Evolutionary conservation across 1,140 invertebrate species (phyloP).

Genomic region (Drosophila ambigua): DNA sequence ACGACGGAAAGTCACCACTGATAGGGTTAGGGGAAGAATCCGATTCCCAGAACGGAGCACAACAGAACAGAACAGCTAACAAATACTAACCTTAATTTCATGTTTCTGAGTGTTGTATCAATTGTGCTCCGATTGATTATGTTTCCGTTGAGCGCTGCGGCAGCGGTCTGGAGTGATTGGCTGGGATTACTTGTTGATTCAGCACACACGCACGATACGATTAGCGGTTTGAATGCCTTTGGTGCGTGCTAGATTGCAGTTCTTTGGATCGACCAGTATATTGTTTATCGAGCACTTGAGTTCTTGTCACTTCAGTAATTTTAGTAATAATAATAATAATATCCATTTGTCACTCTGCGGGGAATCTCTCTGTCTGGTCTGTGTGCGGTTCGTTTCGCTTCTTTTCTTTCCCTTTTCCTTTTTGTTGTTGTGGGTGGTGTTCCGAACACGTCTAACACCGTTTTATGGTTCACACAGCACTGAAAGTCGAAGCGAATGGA

Average conservation of each 20-base stretch:
- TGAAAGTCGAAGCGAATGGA: conserved; percentile 48
- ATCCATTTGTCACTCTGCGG: conserved; percentile 44
- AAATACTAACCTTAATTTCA: conserved; percentile 65
- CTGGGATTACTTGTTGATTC: conserved; percentile 3
- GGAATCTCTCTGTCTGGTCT: conserved; percentile 12
- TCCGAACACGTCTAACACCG: conserved; percentile 62
- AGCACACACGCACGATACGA: conserved; percentile 32
- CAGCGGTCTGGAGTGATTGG: not conserved
- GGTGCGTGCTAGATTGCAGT: conserved; percentile 56
- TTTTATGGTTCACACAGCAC: conserved; percentile 63
- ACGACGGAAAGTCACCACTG: conserved; percentile 9
- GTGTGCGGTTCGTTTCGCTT: too few relatives aligned
- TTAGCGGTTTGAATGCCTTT: conserved; percentile 47
- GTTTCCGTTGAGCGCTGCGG: not conserved
- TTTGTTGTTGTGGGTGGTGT: not conserved
- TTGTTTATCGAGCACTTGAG: conserved; percentile 69
- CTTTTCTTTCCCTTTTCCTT: conserved; percentile 6
- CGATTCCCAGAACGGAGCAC: conserved; percentile 3
- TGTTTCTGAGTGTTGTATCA: conserved; percentile 65
- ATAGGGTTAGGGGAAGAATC: conserved; percentile 19
- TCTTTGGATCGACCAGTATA: conserved; percentile 31
- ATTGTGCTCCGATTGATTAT: conserved; percentile 46
- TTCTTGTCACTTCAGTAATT: conserved; percentile 27
- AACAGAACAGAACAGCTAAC: conserved; percentile 1
- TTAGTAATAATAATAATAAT: conserved; percentile 25